Evolutionary conservation across 2,888 invertebrate species (phyloP), one percentile per base, ranked within the genome.

Genomic region (Exocentrus adspersus): DNA sequence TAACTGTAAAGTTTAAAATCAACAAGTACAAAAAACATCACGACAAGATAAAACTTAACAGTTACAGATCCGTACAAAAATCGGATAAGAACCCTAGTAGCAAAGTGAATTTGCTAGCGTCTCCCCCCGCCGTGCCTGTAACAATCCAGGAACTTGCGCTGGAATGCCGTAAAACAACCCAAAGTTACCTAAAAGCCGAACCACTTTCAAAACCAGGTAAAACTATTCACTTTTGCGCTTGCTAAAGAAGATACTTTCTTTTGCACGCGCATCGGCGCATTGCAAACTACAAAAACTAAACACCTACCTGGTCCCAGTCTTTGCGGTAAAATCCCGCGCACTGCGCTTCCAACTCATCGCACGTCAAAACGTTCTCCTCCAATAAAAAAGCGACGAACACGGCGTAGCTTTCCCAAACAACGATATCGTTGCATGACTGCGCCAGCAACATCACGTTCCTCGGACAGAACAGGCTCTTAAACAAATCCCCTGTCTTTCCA

Each of bases 241-340:
- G n/a, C n/a, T n/a, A n/a, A n/a, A n/a, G n/a, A n/a, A n/a, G n/a
- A n/a, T n/a, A n/a, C n/a, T n/a, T n/a, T n/a, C n/a, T n/a, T n/a
- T n/a, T n/a, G n/a, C n/a, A n/a, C n/a, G n/a, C n/a, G n/a, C n/a
- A n/a, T n/a, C n/a, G n/a, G n/a, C n/a, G n/a, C n/a, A n/a, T n/a
- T n/a, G n/a, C n/a, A n/a, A n/a, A n/a, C n/a, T n/a, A 60, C 48
- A 46, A 67, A 59, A 32, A 62, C 30, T 5, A 43, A 51, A 32
- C 20, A 19, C n/a, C 43, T 68, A 79, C 79, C 75, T 75, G 54
- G 61, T 78, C 76, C 90, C 91, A 92, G 62, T 90, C 89, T 68
- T 87, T 85, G 70, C 88, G 86, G 62, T 91, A 90, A 10, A 92
- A 85, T 0, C 88, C 87, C 32, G 91, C 81, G 71, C 90, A 90